Evolutionary conservation across 2,888 invertebrate species (phyloP).

Genomic region (Mythimna pallens): DNA sequence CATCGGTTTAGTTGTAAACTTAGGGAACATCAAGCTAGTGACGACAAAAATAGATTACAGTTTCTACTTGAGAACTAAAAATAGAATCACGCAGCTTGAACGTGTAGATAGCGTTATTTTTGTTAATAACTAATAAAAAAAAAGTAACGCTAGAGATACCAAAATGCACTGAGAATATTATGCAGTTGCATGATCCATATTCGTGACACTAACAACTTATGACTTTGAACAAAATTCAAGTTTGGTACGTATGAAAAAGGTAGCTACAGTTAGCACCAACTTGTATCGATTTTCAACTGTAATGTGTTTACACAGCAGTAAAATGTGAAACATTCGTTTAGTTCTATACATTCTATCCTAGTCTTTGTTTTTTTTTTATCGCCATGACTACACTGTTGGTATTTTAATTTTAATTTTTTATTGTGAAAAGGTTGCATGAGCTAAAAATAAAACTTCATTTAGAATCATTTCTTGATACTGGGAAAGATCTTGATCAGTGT

Average conservation of each 20-base stretch:
- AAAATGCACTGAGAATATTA: slow-evolving; percentile 5
- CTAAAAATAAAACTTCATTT: not conserved
- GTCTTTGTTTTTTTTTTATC: slow-evolving; percentile 8
- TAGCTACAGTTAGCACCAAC: slow-evolving; percentile 22
- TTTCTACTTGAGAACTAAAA: slow-evolving; percentile 19
- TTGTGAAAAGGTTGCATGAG: not conserved
- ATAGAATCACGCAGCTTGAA: not conserved
- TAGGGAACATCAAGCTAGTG: slow-evolving; percentile 17
- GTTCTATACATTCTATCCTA: not conserved
- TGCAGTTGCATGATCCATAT: slow-evolving; percentile 35
- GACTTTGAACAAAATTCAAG: slow-evolving; percentile 30
- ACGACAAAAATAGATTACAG: slow-evolving; percentile 1
- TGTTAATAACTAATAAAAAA: not conserved
- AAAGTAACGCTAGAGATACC: not conserved
- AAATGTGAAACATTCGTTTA: slow-evolving; percentile 24
- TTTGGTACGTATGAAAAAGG: slow-evolving; percentile 25
- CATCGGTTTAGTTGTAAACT: slow-evolving; percentile 50
- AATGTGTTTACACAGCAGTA: slow-evolving; percentile 50
- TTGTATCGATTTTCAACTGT: slow-evolving; percentile 55
- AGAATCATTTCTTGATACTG: not conserved
- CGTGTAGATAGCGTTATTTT: slow-evolving; percentile 6
- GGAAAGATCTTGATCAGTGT: too few relatives aligned
- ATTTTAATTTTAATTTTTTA: not conserved
- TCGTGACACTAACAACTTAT: slow-evolving; percentile 28
- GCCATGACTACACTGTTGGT: not conserved